Conservation (phyloP, 2,888 invertebrate genomes). For the Hirtodrosophila histrioides region DNA sequence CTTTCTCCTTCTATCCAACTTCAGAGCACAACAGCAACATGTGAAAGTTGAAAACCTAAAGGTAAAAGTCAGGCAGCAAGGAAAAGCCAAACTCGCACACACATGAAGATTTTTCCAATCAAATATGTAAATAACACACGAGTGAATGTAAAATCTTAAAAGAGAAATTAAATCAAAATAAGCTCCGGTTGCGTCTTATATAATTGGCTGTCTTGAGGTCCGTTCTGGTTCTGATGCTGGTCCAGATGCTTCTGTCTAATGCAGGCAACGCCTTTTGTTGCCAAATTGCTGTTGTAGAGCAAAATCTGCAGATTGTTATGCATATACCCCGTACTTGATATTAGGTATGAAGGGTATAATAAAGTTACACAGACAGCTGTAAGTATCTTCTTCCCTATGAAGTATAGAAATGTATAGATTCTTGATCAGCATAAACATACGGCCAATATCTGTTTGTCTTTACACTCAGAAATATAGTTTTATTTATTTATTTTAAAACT, state of each 20-base stretch:
- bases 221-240: constrained; percentile 1
- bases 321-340: too few relatives aligned
- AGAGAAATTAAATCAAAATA: constrained; percentile 78
- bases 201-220: constrained; percentile 56
- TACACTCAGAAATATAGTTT: too few relatives aligned
- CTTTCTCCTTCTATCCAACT: not conserved
- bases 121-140: constrained; percentile 71
- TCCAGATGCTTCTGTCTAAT: constrained; percentile 30
- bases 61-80: constrained; percentile 14
- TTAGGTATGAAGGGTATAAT: too few relatives aligned
- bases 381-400: too few relatives aligned
- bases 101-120: constrained; percentile 60
- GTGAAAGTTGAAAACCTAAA: constrained; percentile 12
- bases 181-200: constrained; percentile 54
- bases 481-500: too few relatives aligned
- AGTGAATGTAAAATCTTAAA: constrained; percentile 50
- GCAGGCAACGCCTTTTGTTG: constrained; percentile 60
- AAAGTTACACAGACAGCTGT: too few relatives aligned
- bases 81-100: constrained; percentile 17
- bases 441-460: too few relatives aligned
- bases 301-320: not conserved
- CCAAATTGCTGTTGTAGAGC: constrained; percentile 44
- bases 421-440: too few relatives aligned
- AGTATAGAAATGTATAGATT: too few relatives aligned
- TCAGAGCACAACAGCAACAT: constrained; percentile 5